phyloP scores from a whole-genome alignment of 2,113 vertebrate species.

The Anoura caudifer region DNA sequence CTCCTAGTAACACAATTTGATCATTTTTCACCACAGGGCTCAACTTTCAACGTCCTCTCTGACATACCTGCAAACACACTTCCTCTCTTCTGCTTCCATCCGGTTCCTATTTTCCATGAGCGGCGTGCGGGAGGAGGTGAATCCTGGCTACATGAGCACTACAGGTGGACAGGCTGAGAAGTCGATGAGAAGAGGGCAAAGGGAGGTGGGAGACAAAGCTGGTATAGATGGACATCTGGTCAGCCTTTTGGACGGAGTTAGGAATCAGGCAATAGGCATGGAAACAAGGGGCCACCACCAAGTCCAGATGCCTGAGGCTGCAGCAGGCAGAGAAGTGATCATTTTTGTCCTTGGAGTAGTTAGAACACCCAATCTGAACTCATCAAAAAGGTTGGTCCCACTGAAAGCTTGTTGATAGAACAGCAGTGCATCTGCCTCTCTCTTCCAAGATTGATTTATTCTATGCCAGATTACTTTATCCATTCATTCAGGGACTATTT shows the following conservation, averaged over 20 bases:
- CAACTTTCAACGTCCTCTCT: neutral
- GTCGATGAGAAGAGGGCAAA: neutral
- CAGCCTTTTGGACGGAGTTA: neutral
- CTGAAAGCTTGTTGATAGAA: neutral
- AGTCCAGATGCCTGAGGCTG: neutral
- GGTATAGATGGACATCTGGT: neutral
- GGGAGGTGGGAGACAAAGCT: accelerated
- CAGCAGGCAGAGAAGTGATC: neutral
- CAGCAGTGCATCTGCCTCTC: neutral
- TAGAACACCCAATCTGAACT: neutral
- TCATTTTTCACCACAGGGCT: slow-evolving; percentile 64
- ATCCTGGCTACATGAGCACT: neutral
- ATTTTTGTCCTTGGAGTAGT: neutral
- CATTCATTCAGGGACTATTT: neutral
- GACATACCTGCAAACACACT: neutral
- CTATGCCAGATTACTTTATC: neutral
- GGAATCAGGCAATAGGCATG: neutral
- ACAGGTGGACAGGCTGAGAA: neutral
- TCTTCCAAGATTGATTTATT: neutral
- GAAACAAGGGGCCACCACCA: neutral
- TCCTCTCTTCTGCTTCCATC: neutral
- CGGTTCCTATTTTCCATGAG: neutral
- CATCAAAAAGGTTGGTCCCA: neutral
- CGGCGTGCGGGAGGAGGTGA: too few species aligned
- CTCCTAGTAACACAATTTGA: slow-evolving; percentile 67